Evolutionary conservation across 2,797 vertebrate genomes (phyloP), one percentile per base, ranked within the genome.

Genomic region (Aeoliscus strigatus): DNA sequence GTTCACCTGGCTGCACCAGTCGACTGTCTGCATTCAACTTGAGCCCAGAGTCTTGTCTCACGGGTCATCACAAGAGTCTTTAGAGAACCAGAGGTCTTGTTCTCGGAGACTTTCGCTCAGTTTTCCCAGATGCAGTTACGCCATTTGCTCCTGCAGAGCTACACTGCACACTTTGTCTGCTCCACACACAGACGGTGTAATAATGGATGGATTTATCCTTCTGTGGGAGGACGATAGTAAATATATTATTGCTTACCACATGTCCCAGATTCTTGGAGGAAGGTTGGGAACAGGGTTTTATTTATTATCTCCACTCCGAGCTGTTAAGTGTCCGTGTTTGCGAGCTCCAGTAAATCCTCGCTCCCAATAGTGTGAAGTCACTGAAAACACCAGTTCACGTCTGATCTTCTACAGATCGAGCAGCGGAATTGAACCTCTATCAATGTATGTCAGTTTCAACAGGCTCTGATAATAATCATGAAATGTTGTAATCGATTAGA

Each of bases 21-120:
- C 15, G 31, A 31, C 40, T n/a, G n/a, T n/a, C n/a, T n/a, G n/a
- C n/a, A n/a, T n/a, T n/a, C n/a, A n/a, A n/a, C n/a, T n/a, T n/a
- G n/a, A n/a, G 29, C 39, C 18, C 14, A 35, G 26, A 33, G 33
- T 25, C 53, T 37, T 17, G n/a, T 71, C 66, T 59, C 65, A 50
- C n/a, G 33, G 42, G 39, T 53, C 53, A 33, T 29, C 49, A 51
- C 40, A 42, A 50, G 55, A 71, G 41, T 56, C 18, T 50, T 83
- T 38, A 60, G 67, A 73, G 76, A 68, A 67, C 36, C 9, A 1
- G 21, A 54, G 30, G 44, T 62, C 54, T 80, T 80, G 72, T 80
- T 80, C 72, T 66, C 40, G n/a, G 4, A 30, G 42, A 40, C 39
- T 27, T 45, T 52, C 1, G 0, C 39, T 37, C 14, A 14, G 27